A percentile compares a stretch with the other conserved stretches of the same genome.
Conservation (phyloP, 2,113 vertebrate genomes). For the Albula goreensis region DNA sequence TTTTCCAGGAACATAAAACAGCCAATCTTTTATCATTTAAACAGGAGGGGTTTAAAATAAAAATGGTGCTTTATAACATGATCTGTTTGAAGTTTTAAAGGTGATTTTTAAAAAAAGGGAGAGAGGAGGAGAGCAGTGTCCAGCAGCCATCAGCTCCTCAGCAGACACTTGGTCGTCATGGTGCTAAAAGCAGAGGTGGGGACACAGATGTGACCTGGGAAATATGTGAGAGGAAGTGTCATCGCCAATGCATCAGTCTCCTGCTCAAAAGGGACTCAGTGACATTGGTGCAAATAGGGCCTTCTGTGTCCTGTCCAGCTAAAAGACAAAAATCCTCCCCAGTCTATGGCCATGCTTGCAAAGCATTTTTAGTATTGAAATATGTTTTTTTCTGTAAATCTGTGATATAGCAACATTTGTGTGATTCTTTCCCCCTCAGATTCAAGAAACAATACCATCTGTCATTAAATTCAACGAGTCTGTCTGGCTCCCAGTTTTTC, state of each 20-base stretch:
- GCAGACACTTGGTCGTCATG: neutral
- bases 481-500: neutral
- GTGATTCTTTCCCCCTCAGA: neutral
- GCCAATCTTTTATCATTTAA: too few relatives aligned
- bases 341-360: neutral
- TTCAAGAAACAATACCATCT: neutral
- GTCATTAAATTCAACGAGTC: neutral
- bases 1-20: neutral
- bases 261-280: neutral
- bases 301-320: neutral
- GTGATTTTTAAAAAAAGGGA: neutral
- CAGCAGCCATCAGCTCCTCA: neutral
- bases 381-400: neutral
- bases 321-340: neutral
- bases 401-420: neutral
- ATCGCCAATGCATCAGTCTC: accelerated
- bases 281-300: neutral
- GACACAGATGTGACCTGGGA: constrained; percentile 54
- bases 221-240: constrained; percentile 24
- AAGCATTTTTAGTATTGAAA: neutral
- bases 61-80: neutral
- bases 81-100: neutral
- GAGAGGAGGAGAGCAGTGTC: neutral
- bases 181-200: constrained; percentile 12
- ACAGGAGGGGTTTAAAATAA: neutral